Conservation (phyloP, 2,888 invertebrate genomes). For the Galerucella pusilla region DNA sequence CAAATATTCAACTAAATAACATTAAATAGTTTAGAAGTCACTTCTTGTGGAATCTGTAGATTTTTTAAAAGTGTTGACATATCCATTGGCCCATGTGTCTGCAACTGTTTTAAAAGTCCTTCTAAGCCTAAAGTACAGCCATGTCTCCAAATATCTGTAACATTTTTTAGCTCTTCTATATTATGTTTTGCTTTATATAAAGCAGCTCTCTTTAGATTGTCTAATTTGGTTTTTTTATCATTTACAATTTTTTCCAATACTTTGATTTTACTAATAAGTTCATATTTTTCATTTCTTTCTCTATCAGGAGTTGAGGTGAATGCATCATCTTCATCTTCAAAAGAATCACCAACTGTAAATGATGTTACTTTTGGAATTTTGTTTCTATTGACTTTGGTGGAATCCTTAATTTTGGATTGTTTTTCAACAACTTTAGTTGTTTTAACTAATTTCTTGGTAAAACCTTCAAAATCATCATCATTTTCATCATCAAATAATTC, state of each 20-base stretch:
- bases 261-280: slow-evolving; percentile 39
- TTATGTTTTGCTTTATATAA: slow-evolving; percentile 61
- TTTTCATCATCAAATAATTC: slow-evolving; percentile 28
- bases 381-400: neutral
- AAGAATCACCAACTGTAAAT: neutral
- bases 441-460: slow-evolving; percentile 7
- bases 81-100: slow-evolving; percentile 63
- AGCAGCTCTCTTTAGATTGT: slow-evolving; percentile 47
- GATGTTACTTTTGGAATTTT: slow-evolving; percentile 14
- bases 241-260: slow-evolving; percentile 42
- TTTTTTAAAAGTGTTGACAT: slow-evolving; percentile 64
- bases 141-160: slow-evolving; percentile 69
- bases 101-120: slow-evolving; percentile 66
- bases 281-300: slow-evolving; percentile 40
- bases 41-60: slow-evolving; percentile 39
- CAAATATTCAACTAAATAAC: slow-evolving; percentile 16
- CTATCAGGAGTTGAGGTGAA: slow-evolving; percentile 46
- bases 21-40: slow-evolving; percentile 34
- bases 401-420: slow-evolving; percentile 11
- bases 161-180: slow-evolving; percentile 65
- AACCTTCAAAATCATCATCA: slow-evolving; percentile 6
- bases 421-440: neutral
- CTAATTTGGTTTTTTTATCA: slow-evolving; percentile 45
- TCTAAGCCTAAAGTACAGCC: slow-evolving; percentile 69
- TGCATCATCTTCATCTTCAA: slow-evolving; percentile 44